A percentile compares a stretch with the other conserved stretches of the same genome.
These are phyloP conservation scores for Cheilosia vernalis DNA, from an alignment of 2,888 invertebrate genomes.

Conservation along the genomic window DNA sequence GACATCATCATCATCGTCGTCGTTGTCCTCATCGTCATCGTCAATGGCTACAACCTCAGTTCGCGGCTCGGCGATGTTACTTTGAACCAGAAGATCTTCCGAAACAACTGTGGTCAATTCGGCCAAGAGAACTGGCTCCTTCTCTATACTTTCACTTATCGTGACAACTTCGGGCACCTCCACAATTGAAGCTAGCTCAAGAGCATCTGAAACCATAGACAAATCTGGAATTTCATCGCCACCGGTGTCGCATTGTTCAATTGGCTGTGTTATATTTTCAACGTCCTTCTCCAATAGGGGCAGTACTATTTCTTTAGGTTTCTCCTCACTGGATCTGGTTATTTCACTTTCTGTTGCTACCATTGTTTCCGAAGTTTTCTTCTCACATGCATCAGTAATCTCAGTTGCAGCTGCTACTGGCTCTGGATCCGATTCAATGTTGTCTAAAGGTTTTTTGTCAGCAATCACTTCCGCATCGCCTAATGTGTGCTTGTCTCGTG, in stretches of 20 bases:
- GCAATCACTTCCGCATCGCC: not conserved
- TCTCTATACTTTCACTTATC: not conserved
- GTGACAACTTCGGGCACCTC: not conserved
- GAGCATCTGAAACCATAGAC: not conserved
- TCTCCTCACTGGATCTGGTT: not conserved
- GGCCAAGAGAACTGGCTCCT: constrained; percentile 8
- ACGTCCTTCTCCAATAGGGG: not conserved
- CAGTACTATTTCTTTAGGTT: not conserved
- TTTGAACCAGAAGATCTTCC: not conserved
- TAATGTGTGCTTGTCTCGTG: not conserved
- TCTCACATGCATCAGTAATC: not conserved
- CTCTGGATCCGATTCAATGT: constrained; percentile 2
- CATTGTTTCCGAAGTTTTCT: not conserved
- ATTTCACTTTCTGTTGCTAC: not conserved
- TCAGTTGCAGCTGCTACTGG: not conserved
- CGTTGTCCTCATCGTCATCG: constrained; percentile 50
- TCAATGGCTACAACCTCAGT: constrained; percentile 58
- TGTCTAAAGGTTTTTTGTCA: not conserved
- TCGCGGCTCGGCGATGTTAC: not conserved
- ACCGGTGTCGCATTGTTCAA: constrained; percentile 64
- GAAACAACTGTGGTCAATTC: constrained; percentile 22
- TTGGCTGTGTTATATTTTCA: not conserved
- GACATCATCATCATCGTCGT: constrained; percentile 25
- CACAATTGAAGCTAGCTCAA: not conserved
- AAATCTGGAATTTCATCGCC: constrained; percentile 56